phyloP scores from a whole-genome alignment of 2,888 invertebrate genomes.

The Zhengitettix transpicula region DNA sequence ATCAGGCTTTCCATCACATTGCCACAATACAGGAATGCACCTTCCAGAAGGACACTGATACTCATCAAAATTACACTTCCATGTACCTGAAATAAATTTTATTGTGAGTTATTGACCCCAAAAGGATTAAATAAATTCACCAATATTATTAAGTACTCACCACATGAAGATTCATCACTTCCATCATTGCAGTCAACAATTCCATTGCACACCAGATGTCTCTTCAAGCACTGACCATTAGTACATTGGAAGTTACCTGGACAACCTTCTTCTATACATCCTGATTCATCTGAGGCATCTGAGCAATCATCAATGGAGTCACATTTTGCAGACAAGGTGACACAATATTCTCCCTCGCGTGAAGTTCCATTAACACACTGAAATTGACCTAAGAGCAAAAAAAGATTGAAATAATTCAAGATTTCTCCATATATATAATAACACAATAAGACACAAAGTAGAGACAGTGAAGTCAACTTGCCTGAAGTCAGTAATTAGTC shows the following conservation, averaged over 20 bases:
- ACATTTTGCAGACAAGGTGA: slow-evolving; percentile 31
- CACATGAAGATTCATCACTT: slow-evolving; percentile 39
- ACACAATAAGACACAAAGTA: too few species aligned
- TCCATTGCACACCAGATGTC: slow-evolving; percentile 43
- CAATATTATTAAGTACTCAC: slow-evolving; percentile 20
- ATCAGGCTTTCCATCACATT: slow-evolving; percentile 39
- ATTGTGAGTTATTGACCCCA: background rate
- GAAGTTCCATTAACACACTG: slow-evolving; percentile 41
- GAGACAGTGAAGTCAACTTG: too few species aligned
- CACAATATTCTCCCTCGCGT: slow-evolving; percentile 38
- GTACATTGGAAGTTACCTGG: slow-evolving; percentile 40
- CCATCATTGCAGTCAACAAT: slow-evolving; percentile 42
- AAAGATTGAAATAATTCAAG: too few species aligned
- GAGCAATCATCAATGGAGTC: slow-evolving; percentile 42
- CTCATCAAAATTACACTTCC: slow-evolving; percentile 38
- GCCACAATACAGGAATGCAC: slow-evolving; percentile 39
- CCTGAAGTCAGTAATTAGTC: too few species aligned
- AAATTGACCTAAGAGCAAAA: slow-evolving; percentile 31
- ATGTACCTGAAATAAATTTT: slow-evolving; percentile 19
- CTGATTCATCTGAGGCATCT: slow-evolving; percentile 42
- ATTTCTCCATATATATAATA: too few species aligned
- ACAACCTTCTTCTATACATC: slow-evolving; percentile 37
- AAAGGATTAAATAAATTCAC: too few species aligned
- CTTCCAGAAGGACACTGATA: slow-evolving; percentile 32
- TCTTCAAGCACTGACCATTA: slow-evolving; percentile 39